phyloP scores from a whole-genome alignment of 2,888 invertebrate genomes.

The Eupeodes latifasciatus region DNA sequence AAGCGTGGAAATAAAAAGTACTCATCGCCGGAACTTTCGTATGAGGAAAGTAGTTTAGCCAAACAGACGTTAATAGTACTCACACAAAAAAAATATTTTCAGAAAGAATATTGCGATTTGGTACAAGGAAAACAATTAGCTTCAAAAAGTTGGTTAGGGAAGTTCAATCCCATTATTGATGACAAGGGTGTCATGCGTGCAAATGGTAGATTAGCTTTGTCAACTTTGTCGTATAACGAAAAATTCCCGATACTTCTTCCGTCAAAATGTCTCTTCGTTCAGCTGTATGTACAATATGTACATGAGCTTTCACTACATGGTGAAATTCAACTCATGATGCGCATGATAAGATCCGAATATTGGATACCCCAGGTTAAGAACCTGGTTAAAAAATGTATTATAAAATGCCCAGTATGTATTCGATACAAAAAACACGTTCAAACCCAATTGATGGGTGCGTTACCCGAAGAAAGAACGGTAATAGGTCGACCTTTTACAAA shows the following conservation, averaged over 20 bases:
- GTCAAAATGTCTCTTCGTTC: background rate
- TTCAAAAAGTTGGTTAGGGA: background rate
- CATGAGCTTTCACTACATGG: background rate
- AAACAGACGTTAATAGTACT: no score
- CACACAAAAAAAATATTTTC: no score
- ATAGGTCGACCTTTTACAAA: background rate
- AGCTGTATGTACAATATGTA: background rate
- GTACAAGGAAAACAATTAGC: no score
- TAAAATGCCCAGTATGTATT: background rate
- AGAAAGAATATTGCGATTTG: no score
- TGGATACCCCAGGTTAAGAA: background rate
- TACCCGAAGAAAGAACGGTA: slow-evolving; percentile 7
- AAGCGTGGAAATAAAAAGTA: background rate
- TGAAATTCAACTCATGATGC: slow-evolving; percentile 4
- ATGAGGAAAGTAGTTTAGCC: no score
- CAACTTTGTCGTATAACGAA: no score
- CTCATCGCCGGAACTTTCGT: background rate
- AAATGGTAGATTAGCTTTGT: background rate
- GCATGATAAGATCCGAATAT: slow-evolving; percentile 1
- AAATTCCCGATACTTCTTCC: no score
- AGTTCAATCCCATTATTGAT: slow-evolving; percentile 16
- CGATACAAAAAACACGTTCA: slow-evolving; percentile 8
- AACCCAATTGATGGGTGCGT: slow-evolving; percentile 21
- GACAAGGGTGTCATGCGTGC: background rate
- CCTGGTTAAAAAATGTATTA: background rate